A percentile compares a stretch with the other conserved stretches of the same genome.
These are phyloP conservation scores for Podarcis cretensis DNA, from an alignment of 2,113 vertebrate species.

Conservation along the genomic window DNA sequence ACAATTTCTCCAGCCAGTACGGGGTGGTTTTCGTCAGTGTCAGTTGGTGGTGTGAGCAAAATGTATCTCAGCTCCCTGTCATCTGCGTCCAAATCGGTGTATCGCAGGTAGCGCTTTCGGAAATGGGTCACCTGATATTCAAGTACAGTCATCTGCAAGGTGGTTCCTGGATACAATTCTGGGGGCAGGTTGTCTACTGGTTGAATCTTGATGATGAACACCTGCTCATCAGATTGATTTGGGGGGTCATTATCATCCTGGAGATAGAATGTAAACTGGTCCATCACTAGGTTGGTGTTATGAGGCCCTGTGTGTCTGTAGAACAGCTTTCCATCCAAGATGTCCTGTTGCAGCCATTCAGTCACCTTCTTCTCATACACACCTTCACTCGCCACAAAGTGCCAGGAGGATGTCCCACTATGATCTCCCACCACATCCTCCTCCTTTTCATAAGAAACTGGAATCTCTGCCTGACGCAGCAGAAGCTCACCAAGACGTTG, in stretches of 20 bases:
- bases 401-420: constrained; percentile 61
- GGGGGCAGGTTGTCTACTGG: constrained; percentile 64
- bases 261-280: constrained; percentile 77
- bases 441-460: constrained; percentile 15
- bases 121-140: constrained; percentile 72
- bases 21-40: constrained; percentile 67
- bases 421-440: constrained; percentile 46
- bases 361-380: constrained; percentile 84
- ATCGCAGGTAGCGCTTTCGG: constrained; percentile 63
- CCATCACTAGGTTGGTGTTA: constrained; percentile 68
- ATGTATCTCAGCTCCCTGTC: constrained; percentile 70
- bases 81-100: constrained; percentile 68
- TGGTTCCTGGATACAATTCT: constrained; percentile 64
- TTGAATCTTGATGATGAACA: constrained; percentile 63
- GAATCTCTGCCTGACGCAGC: constrained; percentile 75
- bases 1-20: constrained; percentile 66
- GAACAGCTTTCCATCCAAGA: constrained; percentile 82
- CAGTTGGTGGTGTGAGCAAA: constrained; percentile 61
- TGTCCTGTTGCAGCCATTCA: constrained; percentile 84
- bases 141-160: constrained; percentile 69
- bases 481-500: constrained; percentile 74
- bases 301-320: constrained; percentile 79
- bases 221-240: constrained; percentile 75
- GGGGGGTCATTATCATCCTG: constrained; percentile 84
- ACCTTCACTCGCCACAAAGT: constrained; percentile 74